phyloP scores from a whole-genome alignment of 2,888 invertebrate species.

The Conus canariensis region DNA sequence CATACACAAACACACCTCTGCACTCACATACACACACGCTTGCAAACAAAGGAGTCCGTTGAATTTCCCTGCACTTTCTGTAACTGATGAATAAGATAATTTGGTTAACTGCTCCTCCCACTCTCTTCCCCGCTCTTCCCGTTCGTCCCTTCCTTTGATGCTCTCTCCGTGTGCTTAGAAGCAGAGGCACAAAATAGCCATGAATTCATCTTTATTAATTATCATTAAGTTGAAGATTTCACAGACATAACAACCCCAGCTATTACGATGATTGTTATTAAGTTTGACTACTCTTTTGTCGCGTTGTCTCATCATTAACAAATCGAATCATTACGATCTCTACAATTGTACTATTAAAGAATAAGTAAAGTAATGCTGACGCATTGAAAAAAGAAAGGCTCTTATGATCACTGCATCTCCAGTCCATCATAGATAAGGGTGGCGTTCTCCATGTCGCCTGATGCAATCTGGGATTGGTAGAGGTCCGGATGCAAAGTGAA shows the following conservation, averaged over 20 bases:
- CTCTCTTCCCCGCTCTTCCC: no score
- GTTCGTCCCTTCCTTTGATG: no score
- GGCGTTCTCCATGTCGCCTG: constrained; percentile 22
- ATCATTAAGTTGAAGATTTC: no score
- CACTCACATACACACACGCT: no score
- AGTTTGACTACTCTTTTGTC: not conserved
- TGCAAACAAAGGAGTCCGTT: no score
- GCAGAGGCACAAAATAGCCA: no score
- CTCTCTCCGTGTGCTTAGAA: no score
- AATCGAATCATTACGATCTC: not conserved
- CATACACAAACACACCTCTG: no score
- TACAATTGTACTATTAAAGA: not conserved
- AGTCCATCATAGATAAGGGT: not conserved
- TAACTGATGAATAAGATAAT: no score
- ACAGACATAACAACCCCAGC: not conserved
- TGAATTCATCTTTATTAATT: no score
- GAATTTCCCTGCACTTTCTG: no score
- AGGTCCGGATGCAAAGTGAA: constrained; percentile 31
- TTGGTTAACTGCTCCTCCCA: no score
- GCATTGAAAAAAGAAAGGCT: not conserved
- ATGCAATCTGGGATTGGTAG: constrained; percentile 27
- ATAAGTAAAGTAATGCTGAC: not conserved
- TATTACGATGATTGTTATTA: not conserved
- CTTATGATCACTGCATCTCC: not conserved
- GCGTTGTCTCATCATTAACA: not conserved